These are phyloP conservation scores for Thecocarcelia acutangulata DNA, from an alignment of 2,888 invertebrate genomes.

Conservation along the genomic window DNA sequence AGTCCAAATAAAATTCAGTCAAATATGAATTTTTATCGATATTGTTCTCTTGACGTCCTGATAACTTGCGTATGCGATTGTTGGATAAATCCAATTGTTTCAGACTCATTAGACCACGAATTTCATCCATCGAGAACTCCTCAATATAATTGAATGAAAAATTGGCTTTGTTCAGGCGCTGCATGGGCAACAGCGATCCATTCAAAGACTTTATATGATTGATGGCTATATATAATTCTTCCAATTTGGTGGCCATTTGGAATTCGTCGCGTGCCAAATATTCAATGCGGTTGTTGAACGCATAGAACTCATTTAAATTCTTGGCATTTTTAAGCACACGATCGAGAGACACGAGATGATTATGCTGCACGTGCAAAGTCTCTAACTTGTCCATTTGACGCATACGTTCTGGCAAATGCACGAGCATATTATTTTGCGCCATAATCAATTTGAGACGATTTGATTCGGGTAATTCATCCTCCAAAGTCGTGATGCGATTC, in stretches of 20 bases:
- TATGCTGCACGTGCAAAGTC: slow-evolving; percentile 87
- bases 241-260: slow-evolving; percentile 86
- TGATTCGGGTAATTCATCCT: slow-evolving; percentile 88
- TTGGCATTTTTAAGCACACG: slow-evolving; percentile 87
- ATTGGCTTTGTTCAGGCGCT: slow-evolving; percentile 86
- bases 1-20: slow-evolving; percentile 87
- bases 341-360: slow-evolving; percentile 87
- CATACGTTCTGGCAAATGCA: slow-evolving; percentile 87
- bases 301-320: slow-evolving; percentile 85
- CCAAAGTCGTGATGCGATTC: slow-evolving; percentile 88
- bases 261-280: slow-evolving; percentile 90
- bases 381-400: slow-evolving; percentile 87
- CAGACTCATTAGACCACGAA: slow-evolving; percentile 88
- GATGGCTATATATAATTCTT: slow-evolving; percentile 87
- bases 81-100: slow-evolving; percentile 88
- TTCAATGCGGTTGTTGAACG: slow-evolving; percentile 89
- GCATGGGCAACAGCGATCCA: slow-evolving; percentile 87
- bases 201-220: slow-evolving; percentile 88
- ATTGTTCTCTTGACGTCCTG: slow-evolving; percentile 87
- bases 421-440: slow-evolving; percentile 88
- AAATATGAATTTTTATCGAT: slow-evolving; percentile 89
- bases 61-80: slow-evolving; percentile 87
- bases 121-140: slow-evolving; percentile 91
- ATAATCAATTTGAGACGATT: slow-evolving; percentile 86
- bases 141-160: slow-evolving; percentile 88